Evolutionary conservation across 2,113 vertebrate species (phyloP), one percentile per base, ranked within the genome.

Genomic region (Cygnus atratus): DNA sequence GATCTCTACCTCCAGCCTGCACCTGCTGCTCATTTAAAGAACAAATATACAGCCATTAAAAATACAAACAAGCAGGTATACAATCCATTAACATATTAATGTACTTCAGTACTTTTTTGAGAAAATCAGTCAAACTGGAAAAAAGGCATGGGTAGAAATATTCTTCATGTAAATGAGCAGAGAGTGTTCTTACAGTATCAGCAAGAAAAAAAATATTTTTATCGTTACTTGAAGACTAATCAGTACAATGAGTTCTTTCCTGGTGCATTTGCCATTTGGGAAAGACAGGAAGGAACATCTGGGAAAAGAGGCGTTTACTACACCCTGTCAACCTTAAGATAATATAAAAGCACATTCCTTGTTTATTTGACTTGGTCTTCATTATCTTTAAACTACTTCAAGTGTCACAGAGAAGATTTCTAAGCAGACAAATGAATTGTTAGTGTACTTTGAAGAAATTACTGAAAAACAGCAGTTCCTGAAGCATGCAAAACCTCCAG

Each of bases 321-420:
- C 39, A 92, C 83, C 86, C 91, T 76, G 85, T 94, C 86, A 91
- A 88, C 84, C 80, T 94, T 94, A 92, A 89, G 95, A 93, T 95
- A 73, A 74, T 94, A 79, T 88, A 80, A 59, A 59, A 79, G 77
- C 61, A 82, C 84, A 89, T 90, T 90, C 48, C 62, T 91, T 93
- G 87, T 94, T 96, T 95, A 88, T 95, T 93, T 97, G 52, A 96
- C 90, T 97, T 95, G 90, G 79, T 91, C 90, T 92, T 95, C 88
- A 88, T 92, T 95, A 97, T 95, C 94, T 96, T 90, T 88, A 96
- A 93, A 91, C 48, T 61, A 35, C 89, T 93, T 70, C 75, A 86
- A 92, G 84, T 94, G 91, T 93, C 90, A 97, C 72, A 91, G 9
- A 77, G 81, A 88, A 96, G 92, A 87, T 80, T 92, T 95, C 72